Percentiles rank a stretch among this genome's conserved stretches.
Conservation (phyloP, 2,888 invertebrate genomes). For the Oxycera nigricornis region DNA sequence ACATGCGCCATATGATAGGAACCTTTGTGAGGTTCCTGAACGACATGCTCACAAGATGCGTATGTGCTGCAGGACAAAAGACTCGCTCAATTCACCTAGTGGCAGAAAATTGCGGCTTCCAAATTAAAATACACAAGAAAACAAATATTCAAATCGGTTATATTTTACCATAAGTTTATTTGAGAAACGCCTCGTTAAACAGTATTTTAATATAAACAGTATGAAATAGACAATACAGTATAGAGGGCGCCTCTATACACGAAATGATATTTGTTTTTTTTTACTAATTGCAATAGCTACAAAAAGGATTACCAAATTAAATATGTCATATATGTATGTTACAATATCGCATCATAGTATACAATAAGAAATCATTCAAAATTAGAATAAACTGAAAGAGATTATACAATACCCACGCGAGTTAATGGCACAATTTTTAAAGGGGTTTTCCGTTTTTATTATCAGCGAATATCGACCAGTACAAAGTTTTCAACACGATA, state of each 20-base stretch:
- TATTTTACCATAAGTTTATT: not conserved
- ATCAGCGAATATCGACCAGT: not conserved
- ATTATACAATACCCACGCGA: no score
- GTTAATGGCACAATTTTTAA: no score
- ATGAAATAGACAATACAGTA: not conserved
- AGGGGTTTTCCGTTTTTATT: no score
- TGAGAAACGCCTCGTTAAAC: not conserved
- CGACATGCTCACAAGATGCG: no score
- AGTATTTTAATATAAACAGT: not conserved
- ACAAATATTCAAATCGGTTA: not conserved
- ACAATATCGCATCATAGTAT: not conserved
- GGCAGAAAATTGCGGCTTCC: no score
- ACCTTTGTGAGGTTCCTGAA: no score
- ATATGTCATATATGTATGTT: not conserved
- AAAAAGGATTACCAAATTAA: not conserved
- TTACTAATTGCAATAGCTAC: not conserved
- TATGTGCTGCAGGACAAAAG: no score
- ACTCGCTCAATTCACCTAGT: no score
- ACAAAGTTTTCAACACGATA: not conserved
- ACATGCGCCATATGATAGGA: no score
- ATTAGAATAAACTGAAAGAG: not conserved
- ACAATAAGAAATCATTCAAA: not conserved
- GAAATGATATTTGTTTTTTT: not conserved
- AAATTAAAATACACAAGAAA: no score
- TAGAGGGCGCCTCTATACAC: not conserved